Percentiles rank a stretch among this genome's conserved stretches.
These are phyloP conservation scores for Sanderia malayensis DNA, from an alignment of 30 jellyfish, hydroid and myxozoan genomes.

Conservation along the genomic window DNA sequence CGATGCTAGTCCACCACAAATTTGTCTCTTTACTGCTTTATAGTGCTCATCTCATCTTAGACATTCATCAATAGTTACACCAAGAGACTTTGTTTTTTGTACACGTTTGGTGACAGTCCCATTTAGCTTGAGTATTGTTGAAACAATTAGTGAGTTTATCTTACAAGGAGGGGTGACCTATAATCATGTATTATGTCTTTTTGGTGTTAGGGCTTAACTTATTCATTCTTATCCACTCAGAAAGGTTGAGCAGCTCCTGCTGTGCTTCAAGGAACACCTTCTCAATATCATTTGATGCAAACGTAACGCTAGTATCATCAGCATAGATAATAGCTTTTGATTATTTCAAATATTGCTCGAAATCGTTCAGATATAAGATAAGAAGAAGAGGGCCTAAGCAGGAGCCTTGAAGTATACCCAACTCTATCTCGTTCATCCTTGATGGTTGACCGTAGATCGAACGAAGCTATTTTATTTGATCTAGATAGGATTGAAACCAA, in stretches of 20 bases:
- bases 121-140: not conserved
- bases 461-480: conserved; percentile 4
- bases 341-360: conserved; percentile 13
- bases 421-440: not conserved
- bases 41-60: not conserved
- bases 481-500: conserved; percentile 18
- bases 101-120: not conserved
- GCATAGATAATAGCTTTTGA: conserved; percentile 19
- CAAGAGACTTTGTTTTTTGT: not conserved
- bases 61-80: not conserved
- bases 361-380: conserved; percentile 30
- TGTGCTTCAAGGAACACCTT: not conserved
- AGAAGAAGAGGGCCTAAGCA: conserved; percentile 40
- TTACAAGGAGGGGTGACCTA: not conserved
- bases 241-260: not conserved
- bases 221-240: conserved; percentile 23
- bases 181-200: not conserved
- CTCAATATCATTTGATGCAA: not conserved
- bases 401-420: conserved; percentile 38
- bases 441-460: conserved; percentile 10
- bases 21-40: not conserved
- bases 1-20: not conserved
- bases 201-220: not conserved
- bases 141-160: not conserved
- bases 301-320: conserved; percentile 25